Evolutionary conservation across 2,113 vertebrate species (phyloP).

Genomic region (Epinephelus lanceolatus): DNA sequence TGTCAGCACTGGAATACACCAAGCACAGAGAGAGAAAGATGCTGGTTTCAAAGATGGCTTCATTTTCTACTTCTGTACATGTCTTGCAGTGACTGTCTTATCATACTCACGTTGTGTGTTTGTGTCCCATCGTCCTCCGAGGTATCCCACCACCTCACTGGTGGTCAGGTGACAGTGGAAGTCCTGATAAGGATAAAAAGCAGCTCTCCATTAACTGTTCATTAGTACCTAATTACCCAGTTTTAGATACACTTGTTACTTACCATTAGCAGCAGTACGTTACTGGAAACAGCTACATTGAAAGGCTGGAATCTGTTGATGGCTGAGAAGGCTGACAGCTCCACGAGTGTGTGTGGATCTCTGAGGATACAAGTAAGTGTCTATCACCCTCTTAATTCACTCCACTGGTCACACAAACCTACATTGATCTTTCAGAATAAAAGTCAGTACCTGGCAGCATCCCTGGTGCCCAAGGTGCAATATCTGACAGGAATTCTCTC

Average conservation of each 20-base stretch:
- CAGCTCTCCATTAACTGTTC: neutral
- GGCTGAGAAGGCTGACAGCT: constrained; percentile 92
- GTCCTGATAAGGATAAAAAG: constrained; percentile 81
- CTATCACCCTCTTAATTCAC: neutral
- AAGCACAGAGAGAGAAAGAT: neutral
- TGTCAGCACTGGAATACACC: constrained; percentile 88
- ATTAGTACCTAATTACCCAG: neutral
- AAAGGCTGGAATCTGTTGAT: constrained; percentile 98
- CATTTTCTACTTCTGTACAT: neutral
- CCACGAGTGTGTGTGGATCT: constrained; percentile 94
- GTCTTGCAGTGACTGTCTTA: neutral
- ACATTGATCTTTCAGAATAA: neutral
- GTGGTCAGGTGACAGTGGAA: constrained; percentile 97
- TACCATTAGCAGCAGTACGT: constrained; percentile 95
- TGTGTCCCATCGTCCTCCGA: constrained; percentile 97
- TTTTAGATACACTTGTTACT: neutral
- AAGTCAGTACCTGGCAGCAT: constrained; percentile 88
- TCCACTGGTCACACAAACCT: neutral
- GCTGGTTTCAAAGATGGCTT: neutral
- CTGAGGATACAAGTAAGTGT: constrained; percentile 74
- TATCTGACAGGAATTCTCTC: constrained; percentile 91
- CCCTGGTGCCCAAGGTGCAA: constrained; percentile 91
- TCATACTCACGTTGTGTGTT: constrained; percentile 90
- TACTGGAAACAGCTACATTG: constrained; percentile 96
- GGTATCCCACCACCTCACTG: constrained; percentile 96